Percentiles rank a stretch among this genome's conserved stretches.
phyloP scores from a whole-genome alignment of 2,797 vertebrate species.

The Sebastes paucispinis region DNA sequence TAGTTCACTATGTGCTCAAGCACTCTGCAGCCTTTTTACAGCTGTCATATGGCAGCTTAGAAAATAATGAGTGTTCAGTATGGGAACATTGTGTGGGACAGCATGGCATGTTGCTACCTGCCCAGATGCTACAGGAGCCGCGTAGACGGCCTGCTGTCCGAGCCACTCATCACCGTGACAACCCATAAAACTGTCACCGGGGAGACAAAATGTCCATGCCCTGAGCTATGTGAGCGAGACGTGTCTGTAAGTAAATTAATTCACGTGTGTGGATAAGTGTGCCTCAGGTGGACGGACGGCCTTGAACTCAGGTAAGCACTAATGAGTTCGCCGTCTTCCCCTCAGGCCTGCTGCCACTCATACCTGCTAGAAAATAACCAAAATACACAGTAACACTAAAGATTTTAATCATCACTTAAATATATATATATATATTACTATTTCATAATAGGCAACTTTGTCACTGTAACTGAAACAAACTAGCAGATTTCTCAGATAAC shows the following conservation, averaged over 20 bases:
- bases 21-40: conserved; percentile 51
- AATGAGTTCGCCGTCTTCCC: conserved; percentile 32
- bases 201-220: conserved; percentile 59
- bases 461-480: neutral
- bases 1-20: conserved; percentile 51
- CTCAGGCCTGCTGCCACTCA: conserved; percentile 1
- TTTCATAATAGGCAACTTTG: neutral
- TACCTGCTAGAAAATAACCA: neutral
- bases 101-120: conserved; percentile 47
- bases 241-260: conserved; percentile 60
- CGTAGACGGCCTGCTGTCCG: conserved; percentile 38
- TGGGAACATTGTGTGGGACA: conserved; percentile 55
- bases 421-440: neutral
- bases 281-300: conserved; percentile 29
- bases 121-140: conserved; percentile 44
- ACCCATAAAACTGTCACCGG: conserved; percentile 69
- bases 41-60: conserved; percentile 46
- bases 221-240: conserved; percentile 54
- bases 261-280: conserved; percentile 19
- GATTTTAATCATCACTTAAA: conserved; percentile 13
- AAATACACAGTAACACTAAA: conserved; percentile 1
- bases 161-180: conserved; percentile 71
- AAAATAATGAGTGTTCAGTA: conserved; percentile 63
- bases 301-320: conserved; percentile 53
- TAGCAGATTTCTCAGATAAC: neutral